Evolutionary conservation across 2,113 vertebrate genomes (phyloP), one percentile per base, ranked within the genome.

Genomic region (Probosciger aterrimus): DNA sequence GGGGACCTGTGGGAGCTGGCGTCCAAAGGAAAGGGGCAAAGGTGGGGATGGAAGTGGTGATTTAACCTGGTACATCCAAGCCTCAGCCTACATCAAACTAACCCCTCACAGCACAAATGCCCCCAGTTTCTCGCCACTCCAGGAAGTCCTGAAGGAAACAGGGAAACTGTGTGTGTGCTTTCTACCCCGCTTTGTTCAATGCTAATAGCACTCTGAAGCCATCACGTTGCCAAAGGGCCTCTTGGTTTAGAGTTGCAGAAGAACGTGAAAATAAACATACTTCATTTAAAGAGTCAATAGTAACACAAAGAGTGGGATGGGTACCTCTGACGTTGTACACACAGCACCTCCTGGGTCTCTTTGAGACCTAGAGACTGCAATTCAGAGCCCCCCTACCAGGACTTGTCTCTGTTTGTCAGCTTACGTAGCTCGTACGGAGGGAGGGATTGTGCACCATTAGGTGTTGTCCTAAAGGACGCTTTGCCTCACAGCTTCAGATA

Each of bases 1-100:
- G 73, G 41, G 53, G 9, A 1, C 3, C 16, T 7, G 13, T 1
- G 53, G 44, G 8, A 37, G n/a, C 64, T 10, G 18, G 4, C 6
- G 33, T 18, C 50, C 43, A 7, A 30, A 25, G 1, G 6, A 5
- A 27, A 73, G 55, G 63, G 55, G 30, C 3, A 11, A 15, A 44
- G 49, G 49, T 14, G 69, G 57, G 49, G 31, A 62, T 1, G 7
- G 19, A 44, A 57, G 60, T 4, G 9, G 4, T 3, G 4, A 27
- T 31, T 47, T 67, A 27, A 59, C 43, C 18, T 6, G 70, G 18
- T 7, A 31, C 41, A 18, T 8, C 43, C 6, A 0, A 7, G 28
- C 41, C 31, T 70, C 20, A 22, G 11, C 14, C 27, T 18, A 7
- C 46, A 11, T 12, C 43, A 35, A 15, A 19, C 27, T 18, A 3